These are phyloP conservation scores for Enteromius thamalakanensis DNA, from an alignment of 2,797 vertebrate species.

Conservation along the genomic window DNA sequence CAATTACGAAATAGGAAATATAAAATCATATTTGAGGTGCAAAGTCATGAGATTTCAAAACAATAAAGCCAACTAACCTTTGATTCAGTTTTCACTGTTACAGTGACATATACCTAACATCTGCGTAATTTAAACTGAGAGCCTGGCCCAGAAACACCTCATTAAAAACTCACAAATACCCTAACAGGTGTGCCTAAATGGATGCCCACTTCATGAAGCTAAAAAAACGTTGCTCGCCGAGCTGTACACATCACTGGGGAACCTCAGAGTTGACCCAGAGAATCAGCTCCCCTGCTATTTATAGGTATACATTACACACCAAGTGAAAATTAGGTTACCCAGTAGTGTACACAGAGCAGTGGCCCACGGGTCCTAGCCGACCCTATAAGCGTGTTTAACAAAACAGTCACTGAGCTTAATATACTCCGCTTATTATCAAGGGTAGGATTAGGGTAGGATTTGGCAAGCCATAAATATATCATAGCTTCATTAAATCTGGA, in stretches of 20 bases:
- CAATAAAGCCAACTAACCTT: neutral
- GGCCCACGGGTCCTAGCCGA: conserved; percentile 65
- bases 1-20: neutral
- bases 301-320: conserved; percentile 76
- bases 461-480: conserved; percentile 76
- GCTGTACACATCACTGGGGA: conserved; percentile 43
- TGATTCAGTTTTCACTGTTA: neutral
- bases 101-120: conserved; percentile 6
- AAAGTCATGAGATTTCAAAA: neutral
- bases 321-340: conserved; percentile 80
- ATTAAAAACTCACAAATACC: conserved; percentile 65
- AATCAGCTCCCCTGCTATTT: conserved; percentile 62
- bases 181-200: conserved; percentile 59
- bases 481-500: conserved; percentile 75
- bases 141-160: conserved; percentile 77
- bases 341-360: conserved; percentile 70
- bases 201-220: conserved; percentile 68
- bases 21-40: neutral
- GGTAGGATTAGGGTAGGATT: conserved; percentile 77
- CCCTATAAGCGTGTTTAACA: conserved; percentile 69
- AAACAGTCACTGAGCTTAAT: conserved; percentile 73
- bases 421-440: conserved; percentile 73
- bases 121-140: conserved; percentile 65
- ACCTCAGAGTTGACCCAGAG: conserved; percentile 63
- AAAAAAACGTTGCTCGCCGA: conserved; percentile 52